Evolutionary conservation across 2,888 invertebrate species (phyloP).

Genomic region (Scaptomyza cyrtandrae): DNA sequence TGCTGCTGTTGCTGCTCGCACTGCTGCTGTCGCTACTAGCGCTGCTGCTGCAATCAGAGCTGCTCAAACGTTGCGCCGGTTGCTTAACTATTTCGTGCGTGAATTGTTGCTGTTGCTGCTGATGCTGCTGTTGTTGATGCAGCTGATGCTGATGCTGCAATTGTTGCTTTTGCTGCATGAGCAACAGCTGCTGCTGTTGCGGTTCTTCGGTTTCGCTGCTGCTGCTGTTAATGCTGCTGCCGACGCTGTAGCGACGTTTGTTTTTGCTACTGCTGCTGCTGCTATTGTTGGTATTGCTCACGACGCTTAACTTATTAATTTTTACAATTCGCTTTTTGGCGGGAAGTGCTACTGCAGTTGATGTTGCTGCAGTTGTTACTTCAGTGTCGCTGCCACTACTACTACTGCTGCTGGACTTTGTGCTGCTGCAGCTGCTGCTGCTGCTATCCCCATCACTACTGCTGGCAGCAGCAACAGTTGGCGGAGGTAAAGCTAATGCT

Average conservation of each 20-base stretch:
- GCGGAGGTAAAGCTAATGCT: background rate
- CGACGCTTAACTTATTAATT: constrained; percentile 38
- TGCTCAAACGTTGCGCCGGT: constrained; percentile 39
- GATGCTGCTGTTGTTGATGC: constrained; percentile 35
- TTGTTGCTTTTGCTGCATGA: constrained; percentile 43
- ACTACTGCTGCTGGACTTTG: constrained; percentile 33
- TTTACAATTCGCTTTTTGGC: constrained; percentile 55
- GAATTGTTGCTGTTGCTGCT: constrained; percentile 24
- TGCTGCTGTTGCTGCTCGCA: constrained; percentile 71
- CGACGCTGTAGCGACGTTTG: constrained; percentile 36
- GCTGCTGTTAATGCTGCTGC: constrained; percentile 49
- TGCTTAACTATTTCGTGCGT: constrained; percentile 11
- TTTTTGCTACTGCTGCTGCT: constrained; percentile 10
- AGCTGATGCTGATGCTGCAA: constrained; percentile 3
- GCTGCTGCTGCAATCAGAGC: constrained; percentile 45
- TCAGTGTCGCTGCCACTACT: constrained; percentile 28
- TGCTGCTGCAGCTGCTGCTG: constrained; percentile 52
- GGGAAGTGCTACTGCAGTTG: constrained; percentile 34
- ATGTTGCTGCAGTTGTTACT: constrained; percentile 9
- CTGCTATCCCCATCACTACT: constrained; percentile 63
- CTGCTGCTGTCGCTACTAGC: constrained; percentile 60
- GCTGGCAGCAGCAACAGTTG: constrained; percentile 48
- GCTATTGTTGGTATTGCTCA: constrained; percentile 69
- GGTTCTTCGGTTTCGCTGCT: constrained; percentile 42
- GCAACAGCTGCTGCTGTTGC: constrained; percentile 31